These are phyloP conservation scores for Myzus persicae DNA, from an alignment of 1,140 invertebrate genomes.

Conservation along the genomic window DNA sequence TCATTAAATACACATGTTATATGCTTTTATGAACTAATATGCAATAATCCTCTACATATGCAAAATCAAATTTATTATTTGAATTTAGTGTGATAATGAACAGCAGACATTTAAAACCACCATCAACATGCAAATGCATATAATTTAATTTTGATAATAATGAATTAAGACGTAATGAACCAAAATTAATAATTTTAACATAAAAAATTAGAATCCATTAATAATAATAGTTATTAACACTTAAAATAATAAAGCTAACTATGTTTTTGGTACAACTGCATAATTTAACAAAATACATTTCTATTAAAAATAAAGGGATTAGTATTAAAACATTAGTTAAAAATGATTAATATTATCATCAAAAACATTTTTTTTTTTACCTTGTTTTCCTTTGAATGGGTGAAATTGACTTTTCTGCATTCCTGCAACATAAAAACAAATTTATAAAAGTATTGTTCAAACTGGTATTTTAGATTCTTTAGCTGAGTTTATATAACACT, in stretches of 20 bases:
- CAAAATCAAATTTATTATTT: too few relatives aligned
- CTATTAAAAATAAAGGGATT: background rate
- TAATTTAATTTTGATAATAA: too few relatives aligned
- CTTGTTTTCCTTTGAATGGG: conserved; percentile 23
- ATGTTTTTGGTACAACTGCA: too few relatives aligned
- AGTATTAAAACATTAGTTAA: background rate
- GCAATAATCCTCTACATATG: too few relatives aligned
- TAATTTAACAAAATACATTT: background rate
- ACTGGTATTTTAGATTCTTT: background rate
- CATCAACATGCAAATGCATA: too few relatives aligned
- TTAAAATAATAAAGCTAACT: background rate
- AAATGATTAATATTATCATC: background rate
- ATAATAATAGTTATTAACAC: background rate
- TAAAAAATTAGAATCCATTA: background rate
- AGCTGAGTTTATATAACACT: too few relatives aligned
- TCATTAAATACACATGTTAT: too few relatives aligned
- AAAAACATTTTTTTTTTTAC: background rate
- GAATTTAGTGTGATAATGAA: too few relatives aligned
- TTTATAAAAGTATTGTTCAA: background rate
- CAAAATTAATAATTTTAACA: background rate
- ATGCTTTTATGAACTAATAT: too few relatives aligned
- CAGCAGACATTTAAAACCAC: too few relatives aligned
- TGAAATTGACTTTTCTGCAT: conserved; percentile 35
- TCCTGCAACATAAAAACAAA: background rate
- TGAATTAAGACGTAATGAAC: background rate